These are phyloP conservation scores for Hippocampus guttulatus DNA, from an alignment of 2,113 vertebrate genomes.

Conservation along the genomic window DNA sequence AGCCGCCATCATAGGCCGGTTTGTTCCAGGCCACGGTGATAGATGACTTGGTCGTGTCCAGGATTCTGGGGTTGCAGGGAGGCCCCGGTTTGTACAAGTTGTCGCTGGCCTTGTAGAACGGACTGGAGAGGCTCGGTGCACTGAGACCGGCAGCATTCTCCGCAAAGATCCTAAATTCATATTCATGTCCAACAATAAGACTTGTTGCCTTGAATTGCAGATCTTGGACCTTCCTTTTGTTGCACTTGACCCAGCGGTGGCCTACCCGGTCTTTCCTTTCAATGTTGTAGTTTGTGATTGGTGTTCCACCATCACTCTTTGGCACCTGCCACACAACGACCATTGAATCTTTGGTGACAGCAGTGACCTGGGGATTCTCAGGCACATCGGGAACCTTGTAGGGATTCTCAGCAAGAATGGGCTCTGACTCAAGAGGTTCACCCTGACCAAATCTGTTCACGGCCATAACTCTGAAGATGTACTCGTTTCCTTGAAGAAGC, in stretches of 20 bases:
- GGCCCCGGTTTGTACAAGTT: constrained; percentile 86
- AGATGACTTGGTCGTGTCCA: constrained; percentile 93
- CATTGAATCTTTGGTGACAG: constrained; percentile 93
- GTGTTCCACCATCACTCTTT: constrained; percentile 87
- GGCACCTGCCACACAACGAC: constrained; percentile 92
- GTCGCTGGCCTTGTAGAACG: constrained; percentile 89
- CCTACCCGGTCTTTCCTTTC: constrained; percentile 87
- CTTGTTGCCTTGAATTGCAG: constrained; percentile 88
- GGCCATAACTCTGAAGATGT: constrained; percentile 97
- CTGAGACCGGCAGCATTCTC: constrained; percentile 94
- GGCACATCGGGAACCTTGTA: constrained; percentile 87
- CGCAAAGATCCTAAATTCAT: constrained; percentile 89
- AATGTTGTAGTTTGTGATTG: constrained; percentile 88
- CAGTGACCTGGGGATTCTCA: constrained; percentile 87
- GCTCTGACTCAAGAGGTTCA: constrained; percentile 87
- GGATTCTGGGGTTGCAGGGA: constrained; percentile 89
- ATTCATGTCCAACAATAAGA: constrained; percentile 88
- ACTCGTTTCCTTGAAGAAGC: constrained; percentile 95
- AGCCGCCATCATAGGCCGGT: constrained; percentile 92
- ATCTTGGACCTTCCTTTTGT: constrained; percentile 87
- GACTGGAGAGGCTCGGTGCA: constrained; percentile 82
- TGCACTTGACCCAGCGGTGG: constrained; percentile 95
- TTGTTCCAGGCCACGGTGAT: constrained; percentile 98
- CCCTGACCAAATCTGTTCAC: constrained; percentile 96
- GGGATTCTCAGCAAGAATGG: constrained; percentile 86